These are phyloP conservation scores for Neodontobutis hainanensis DNA, from an alignment of 2,113 vertebrate genomes.

Conservation along the genomic window DNA sequence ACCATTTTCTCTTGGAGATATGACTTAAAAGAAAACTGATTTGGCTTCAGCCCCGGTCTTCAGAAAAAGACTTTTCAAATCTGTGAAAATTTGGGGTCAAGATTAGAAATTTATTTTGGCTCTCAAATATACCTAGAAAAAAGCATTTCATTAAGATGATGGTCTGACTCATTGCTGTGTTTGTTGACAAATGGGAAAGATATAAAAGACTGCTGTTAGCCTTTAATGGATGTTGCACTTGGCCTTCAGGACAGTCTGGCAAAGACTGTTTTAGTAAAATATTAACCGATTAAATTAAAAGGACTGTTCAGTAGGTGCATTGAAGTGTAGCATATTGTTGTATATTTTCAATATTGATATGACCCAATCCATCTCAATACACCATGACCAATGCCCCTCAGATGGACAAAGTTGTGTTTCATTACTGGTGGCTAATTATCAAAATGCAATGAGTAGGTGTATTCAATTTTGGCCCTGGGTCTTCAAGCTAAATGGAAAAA, in stretches of 20 bases:
- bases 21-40: too few species aligned
- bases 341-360: slow-evolving; percentile 38
- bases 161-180: background rate
- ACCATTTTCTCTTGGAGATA: too few species aligned
- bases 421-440: slow-evolving; percentile 46
- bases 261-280: slow-evolving; percentile 30
- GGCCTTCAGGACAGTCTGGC: background rate
- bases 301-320: slow-evolving; percentile 8
- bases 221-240: slow-evolving; percentile 16
- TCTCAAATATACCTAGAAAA: too few species aligned
- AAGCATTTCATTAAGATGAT: background rate
- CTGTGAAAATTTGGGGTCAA: too few species aligned
- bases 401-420: slow-evolving; percentile 13
- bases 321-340: slow-evolving; percentile 25
- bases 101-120: too few species aligned
- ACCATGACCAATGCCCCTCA: slow-evolving; percentile 27
- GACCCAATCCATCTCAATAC: too few species aligned
- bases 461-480: slow-evolving; percentile 19
- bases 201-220: background rate
- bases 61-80: too few species aligned
- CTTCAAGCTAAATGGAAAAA: slow-evolving; percentile 38
- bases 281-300: slow-evolving; percentile 18
- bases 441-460: slow-evolving; percentile 34
- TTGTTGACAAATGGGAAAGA: background rate
- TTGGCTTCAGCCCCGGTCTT: too few species aligned